Evolutionary conservation across 2,113 vertebrate species (phyloP), one percentile per base, ranked within the genome.

Genomic region (Petrocephalus zakoni): DNA sequence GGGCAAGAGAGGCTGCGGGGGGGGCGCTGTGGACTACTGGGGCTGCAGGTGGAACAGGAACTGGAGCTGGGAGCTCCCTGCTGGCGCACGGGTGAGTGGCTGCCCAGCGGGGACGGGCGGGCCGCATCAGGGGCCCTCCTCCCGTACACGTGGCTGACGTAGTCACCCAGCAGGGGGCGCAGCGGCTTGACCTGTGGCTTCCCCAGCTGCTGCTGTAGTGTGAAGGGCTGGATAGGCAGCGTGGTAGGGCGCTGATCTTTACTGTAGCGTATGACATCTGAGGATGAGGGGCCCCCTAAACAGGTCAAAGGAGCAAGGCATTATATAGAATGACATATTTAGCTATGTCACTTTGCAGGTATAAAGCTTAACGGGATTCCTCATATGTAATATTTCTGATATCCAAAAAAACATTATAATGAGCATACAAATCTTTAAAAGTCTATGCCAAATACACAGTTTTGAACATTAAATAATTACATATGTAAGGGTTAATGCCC

Each of bases 161-260:
- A 96, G 89, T 96, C 96, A 90, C 96, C 96, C 90, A 97, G 96
- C 68, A 98, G 96, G 37, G 97, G 96, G 86, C 97, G 97, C 53
- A 97, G 92, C 90, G 91, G 92, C 86, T 93, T 94, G 92, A 94
- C 95, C 89, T 95, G 91, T 19, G 95, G 91, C 91, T 96, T 97
- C 91, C 91, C 96, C 89, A 96, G 93, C 42, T 97, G 97, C 91
- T 97, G 96, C 91, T 96, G 95, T 89, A 99, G 96, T 88, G 98
- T 96, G 72, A 99, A 98, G 8, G 98, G 98, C 93, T 98, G 98
- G 93, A 99, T 99, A 88, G 98, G 97, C 89, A 99, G 95, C 0
- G 97, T 98, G 0, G 97, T 99, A 5, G 98, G 98, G 86, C 98
- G 97, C 93, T 98, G 97, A 88, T 97, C 97, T 93, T 98, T 99